phyloP scores from a whole-genome alignment of 2,888 invertebrate species.

The Conchocele bisecta region DNA sequence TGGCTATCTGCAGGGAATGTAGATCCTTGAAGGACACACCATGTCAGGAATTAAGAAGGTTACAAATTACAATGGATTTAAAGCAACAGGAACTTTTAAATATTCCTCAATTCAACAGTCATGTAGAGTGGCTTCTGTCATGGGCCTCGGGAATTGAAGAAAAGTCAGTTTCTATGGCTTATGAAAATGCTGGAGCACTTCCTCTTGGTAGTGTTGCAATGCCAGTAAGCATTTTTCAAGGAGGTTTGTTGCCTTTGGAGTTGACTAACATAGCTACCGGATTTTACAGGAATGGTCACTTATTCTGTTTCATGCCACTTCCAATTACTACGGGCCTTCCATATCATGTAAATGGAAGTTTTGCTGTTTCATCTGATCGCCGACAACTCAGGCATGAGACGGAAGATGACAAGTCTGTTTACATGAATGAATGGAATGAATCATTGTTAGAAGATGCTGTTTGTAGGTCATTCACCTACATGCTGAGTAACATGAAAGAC shows the following conservation, averaged over 20 bases:
- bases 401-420: conserved; percentile 70
- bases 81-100: too few species aligned
- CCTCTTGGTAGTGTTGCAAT: conserved; percentile 74
- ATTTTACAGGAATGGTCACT: conserved; percentile 58
- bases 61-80: not conserved
- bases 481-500: too few species aligned
- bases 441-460: conserved; percentile 46
- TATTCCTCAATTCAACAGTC: not conserved
- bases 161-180: not conserved
- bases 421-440: conserved; percentile 50
- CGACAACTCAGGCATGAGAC: conserved; percentile 64
- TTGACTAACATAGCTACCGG: conserved; percentile 53
- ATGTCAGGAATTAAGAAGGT: not conserved
- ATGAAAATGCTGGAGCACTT: conserved; percentile 29
- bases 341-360: conserved; percentile 78
- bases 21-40: not conserved
- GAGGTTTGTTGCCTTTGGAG: too few species aligned
- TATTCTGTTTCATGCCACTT: conserved; percentile 79
- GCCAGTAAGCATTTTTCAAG: conserved; percentile 38
- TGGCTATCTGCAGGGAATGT: not conserved
- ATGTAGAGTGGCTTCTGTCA: conserved; percentile 25
- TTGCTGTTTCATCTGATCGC: conserved; percentile 76
- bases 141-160: conserved; percentile 35
- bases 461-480: conserved; percentile 43
- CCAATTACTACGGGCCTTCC: conserved; percentile 70